These are phyloP conservation scores for Gobio gobio DNA, from an alignment of 2,113 vertebrate genomes.

Conservation along the genomic window DNA sequence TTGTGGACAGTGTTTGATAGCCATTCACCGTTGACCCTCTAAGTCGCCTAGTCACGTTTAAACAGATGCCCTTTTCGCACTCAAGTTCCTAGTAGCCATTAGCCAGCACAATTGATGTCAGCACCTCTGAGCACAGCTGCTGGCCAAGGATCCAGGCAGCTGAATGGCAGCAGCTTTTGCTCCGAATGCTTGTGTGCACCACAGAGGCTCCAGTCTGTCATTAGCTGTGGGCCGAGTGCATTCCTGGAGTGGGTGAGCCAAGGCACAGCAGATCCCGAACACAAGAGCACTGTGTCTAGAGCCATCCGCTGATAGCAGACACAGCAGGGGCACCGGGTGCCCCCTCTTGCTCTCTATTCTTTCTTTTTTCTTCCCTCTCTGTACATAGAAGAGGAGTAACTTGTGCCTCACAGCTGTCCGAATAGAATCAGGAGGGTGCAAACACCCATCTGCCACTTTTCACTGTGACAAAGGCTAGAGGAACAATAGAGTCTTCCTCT, in stretches of 20 bases:
- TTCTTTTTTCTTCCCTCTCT: not conserved
- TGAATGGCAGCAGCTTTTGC: constrained; percentile 5
- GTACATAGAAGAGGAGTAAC: constrained; percentile 21
- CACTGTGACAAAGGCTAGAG: not conserved
- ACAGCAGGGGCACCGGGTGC: constrained; percentile 12
- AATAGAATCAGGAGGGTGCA: constrained; percentile 36
- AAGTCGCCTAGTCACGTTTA: constrained; percentile 22
- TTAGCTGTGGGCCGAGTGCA: constrained; percentile 36
- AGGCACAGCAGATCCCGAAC: constrained; percentile 16
- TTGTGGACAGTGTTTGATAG: not conserved
- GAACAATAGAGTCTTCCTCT: constrained; percentile 46
- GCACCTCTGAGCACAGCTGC: constrained; percentile 49
- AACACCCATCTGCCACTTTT: constrained; percentile 51
- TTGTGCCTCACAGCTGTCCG: constrained; percentile 54
- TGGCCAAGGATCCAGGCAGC: not conserved
- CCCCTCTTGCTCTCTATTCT: not conserved
- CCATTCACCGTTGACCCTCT: not conserved
- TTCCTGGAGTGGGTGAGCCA: constrained; percentile 49
- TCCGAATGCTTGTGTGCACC: constrained; percentile 15
- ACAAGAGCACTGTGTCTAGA: constrained; percentile 34
- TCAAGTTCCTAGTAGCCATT: constrained; percentile 6
- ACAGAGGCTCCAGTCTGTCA: constrained; percentile 47
- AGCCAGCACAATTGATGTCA: constrained; percentile 33
- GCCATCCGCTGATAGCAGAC: constrained; percentile 22
- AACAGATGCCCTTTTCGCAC: constrained; percentile 22